Base-by-base conservation (phyloP, 1,140 invertebrate species). In the Drosophila oshimai region DNA sequence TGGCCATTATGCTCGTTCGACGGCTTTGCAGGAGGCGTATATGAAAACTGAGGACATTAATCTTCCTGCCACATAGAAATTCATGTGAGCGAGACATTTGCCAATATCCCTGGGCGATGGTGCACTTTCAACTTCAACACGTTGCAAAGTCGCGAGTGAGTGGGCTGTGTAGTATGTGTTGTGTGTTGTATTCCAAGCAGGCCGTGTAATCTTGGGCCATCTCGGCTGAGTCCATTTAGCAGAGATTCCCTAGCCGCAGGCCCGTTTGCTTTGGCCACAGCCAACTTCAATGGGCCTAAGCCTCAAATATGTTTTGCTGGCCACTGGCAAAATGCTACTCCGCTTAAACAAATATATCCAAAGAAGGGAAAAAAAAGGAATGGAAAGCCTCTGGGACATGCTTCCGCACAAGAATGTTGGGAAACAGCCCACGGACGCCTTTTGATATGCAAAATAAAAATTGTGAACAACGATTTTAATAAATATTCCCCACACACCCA, bases 371-470 rank as follows among this genome's bases (percentile, higher is more conserved):
- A 47, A n/a, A 37, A 13, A 31, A 58, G 28, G 33, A 20, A 41
- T 22, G 37, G 7, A 26, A 20, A 51, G 46, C 55, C 68, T 31
- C 34, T 33, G 67, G 46, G 69, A 71, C 67, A 62, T 62, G 58
- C 34, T 64, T 39, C 42, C 58, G 61, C 42, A 47, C 57, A 72
- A 47, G 65, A 58, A 70, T 70, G 65, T 70, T 69, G 6, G 26
- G 41, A 28, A 17, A 69, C 20, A 36, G 28, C 34, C 53, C 44
- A 45, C 37, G 74, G 61, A 80, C 65, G 61, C 53, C 81, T 76
- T 80, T 86, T 86, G 76, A 86, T 86, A 87, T 86, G 81, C 73
- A 77, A 87, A 87, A 79, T 50, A 74, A 87, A 87, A 86, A 86
- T 87, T 80, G 68, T 65, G 68, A 64, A 70, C 76, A 76, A 50